Evolutionary conservation across 2,888 invertebrate species (phyloP).

Genomic region (Monopis laevigella): DNA sequence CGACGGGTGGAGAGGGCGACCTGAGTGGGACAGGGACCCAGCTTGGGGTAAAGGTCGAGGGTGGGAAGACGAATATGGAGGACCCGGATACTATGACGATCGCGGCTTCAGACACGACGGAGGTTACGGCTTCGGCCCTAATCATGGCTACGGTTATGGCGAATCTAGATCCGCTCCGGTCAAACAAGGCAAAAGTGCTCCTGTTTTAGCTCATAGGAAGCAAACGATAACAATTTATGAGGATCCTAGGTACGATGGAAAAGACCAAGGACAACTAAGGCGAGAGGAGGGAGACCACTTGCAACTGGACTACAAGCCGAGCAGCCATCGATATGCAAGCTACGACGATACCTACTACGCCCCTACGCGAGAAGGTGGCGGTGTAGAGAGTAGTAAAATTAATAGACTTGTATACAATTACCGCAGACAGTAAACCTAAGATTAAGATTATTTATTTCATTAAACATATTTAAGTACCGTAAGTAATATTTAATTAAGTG

Average conservation of each 20-base stretch:
- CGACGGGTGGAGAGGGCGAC: constrained; percentile 29
- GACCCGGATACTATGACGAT: constrained; percentile 51
- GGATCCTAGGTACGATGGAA: constrained; percentile 54
- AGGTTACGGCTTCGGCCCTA: constrained; percentile 46
- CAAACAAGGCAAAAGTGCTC: constrained; percentile 41
- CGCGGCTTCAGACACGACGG: constrained; percentile 48
- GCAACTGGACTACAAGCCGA: constrained; percentile 53
- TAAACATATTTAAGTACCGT: too few relatives aligned
- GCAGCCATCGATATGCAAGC: constrained; percentile 50
- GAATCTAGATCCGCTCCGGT: constrained; percentile 45
- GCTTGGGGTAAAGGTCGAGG: constrained; percentile 23
- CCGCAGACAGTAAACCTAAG: constrained; percentile 40
- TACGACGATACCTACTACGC: constrained; percentile 54
- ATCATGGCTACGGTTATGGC: constrained; percentile 49
- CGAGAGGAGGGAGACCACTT: constrained; percentile 51
- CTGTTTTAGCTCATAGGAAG: constrained; percentile 51
- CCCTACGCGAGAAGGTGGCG: constrained; percentile 33
- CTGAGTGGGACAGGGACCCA: constrained; percentile 30
- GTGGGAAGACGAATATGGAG: constrained; percentile 43
- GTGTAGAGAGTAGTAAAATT: constrained; percentile 53
- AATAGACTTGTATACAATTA: constrained; percentile 62
- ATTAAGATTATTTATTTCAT: too few relatives aligned
- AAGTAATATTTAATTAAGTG: too few relatives aligned
- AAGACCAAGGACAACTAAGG: constrained; percentile 42
- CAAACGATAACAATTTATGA: constrained; percentile 63